Base-by-base conservation (phyloP, 2,888 invertebrate species). In the Argyresthia goedartella region DNA sequence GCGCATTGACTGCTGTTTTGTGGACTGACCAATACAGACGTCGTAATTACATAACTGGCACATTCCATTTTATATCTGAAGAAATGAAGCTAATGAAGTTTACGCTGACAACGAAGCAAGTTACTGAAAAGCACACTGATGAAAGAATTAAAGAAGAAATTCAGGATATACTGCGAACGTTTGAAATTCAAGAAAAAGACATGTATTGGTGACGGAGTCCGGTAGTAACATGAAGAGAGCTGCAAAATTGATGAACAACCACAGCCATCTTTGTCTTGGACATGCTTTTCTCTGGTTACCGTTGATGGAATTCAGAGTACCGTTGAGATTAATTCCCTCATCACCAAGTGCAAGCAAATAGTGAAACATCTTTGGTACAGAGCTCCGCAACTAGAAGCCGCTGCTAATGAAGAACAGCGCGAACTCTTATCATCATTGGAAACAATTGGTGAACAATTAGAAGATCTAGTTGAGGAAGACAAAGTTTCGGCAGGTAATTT, bases 171-270 rank as follows among this genome's bases (percentile, higher is more conserved):
- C 14, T 36, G 41, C 14, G 14, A 15, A 13, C 14, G 13, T 49
- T 49, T 39, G 10, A 49, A 9, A 39, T 49, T 14, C 14, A 4
- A 36, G n/a, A 36, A 39, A 49, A 49, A 39, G 14, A 36, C 15
- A 49, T 39, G 14, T 39, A 3, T n/a, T 49, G 16, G 49, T 49
- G 6, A 49, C 49, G 4, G 39, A 49, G 6, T 36, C 39, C 9
- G 49, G 49, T 11, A 39, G 49, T 39, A 36, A 49, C 15, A 49
- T 49, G 49, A 49, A 49, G 8, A 36, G 49, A 39, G 41, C 41
- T 36, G 36, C 49, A 39, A 49, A 49, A 4, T 49, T 49, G 15
- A 10, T 49, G 15, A 13, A 13, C 16, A 6, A 39, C 1, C 15
- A n/a, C 6, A 49, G 15, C 16, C 49, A 49, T 39, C 39, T 49